Conservation (phyloP, 2,888 invertebrate species). For the Protonemura montana region DNA sequence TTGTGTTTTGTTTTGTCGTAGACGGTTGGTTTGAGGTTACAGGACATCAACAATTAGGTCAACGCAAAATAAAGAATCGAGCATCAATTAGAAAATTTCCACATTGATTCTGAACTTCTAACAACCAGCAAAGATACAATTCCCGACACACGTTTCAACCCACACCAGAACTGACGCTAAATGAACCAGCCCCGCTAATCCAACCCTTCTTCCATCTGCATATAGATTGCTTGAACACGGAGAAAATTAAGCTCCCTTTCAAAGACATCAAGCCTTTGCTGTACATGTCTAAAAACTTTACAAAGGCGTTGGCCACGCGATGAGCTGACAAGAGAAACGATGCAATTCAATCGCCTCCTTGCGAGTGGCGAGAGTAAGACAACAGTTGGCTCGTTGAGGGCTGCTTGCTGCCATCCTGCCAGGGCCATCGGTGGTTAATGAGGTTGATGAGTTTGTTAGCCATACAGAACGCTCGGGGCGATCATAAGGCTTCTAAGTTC, state of each 20-base stretch:
- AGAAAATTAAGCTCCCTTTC: background rate
- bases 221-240: background rate
- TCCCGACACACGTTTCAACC: background rate
- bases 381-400: conserved; percentile 26
- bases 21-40: too few species aligned
- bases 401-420: too few species aligned
- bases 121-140: background rate
- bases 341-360: background rate
- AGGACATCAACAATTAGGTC: too few species aligned
- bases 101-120: too few species aligned
- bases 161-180: background rate
- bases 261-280: background rate
- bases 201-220: background rate
- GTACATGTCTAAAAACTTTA: background rate
- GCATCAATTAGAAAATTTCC: too few species aligned
- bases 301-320: too few species aligned
- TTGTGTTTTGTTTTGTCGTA: too few species aligned
- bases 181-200: background rate
- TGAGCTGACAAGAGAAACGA: too few species aligned
- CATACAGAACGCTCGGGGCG: background rate
- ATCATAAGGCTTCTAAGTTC: conserved; percentile 17
- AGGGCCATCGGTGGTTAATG: background rate
- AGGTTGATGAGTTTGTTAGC: conserved; percentile 16
- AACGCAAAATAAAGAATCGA: too few species aligned
- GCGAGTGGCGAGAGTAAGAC: background rate